Evolutionary conservation across 2,113 vertebrate species (phyloP), one percentile per base, ranked within the genome.

Genomic region (Heterocephalus glaber): DNA sequence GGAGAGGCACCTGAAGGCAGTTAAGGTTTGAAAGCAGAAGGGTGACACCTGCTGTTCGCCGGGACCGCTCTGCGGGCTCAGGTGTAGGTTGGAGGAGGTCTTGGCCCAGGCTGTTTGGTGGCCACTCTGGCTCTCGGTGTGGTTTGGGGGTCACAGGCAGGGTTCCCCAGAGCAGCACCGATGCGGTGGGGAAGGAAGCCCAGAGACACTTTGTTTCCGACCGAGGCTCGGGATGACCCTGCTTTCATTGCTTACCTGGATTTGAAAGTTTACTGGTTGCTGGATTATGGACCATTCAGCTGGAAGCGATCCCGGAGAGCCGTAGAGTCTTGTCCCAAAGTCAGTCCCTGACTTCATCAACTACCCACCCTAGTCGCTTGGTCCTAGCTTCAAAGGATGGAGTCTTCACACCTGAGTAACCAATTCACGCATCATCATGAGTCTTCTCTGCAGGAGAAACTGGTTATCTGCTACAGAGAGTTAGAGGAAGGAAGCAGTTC

Each of bases 21-120:
- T 22, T 4, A 26, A 10, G 47, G 22, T 86, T 66, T 74, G n/a
- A 81, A 38, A 77, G 66, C 72, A 58, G 30, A 95, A 96, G 85
- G 95, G 96, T 90, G 98, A 77, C 85, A 54, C 95, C 90, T 95
- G 90, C 85, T 79, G 98, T 96, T 68, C 24, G 4, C 3, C 20
- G 80, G 72, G 44, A 2, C 86, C 4, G 20, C 79, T 74, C 28
- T 41, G 72, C 79, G 6, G 44, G 1, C 35, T 2, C 30, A 83
- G 89, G 85, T 22, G 41, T 76, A 0, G 3, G 3, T 20, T 83
- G 63, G 52, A 54, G 19, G 30, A 14, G 26, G 52, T 52, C 52
- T 33, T 30, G 65, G 54, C 83, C 33, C 14, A 44, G 70, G 22
- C 22, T 41, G 35, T 72, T 14, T 24, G n/a, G 20, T 22, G 68